A percentile compares a stretch with the other conserved stretches of the same genome.
phyloP scores from a whole-genome alignment of 2,113 vertebrate genomes.

The Noturus placidus region DNA sequence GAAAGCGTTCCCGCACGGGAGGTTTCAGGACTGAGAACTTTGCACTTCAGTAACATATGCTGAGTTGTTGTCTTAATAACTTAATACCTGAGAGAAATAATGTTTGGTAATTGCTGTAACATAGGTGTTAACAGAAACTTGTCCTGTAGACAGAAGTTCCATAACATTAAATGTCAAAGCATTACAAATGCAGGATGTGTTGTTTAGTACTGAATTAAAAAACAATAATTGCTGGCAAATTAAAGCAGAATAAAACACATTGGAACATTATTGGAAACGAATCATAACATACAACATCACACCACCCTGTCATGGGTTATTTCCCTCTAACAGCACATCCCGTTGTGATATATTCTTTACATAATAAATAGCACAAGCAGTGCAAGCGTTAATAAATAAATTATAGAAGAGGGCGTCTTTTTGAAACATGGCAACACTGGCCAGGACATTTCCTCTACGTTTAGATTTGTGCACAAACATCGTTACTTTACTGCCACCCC shows the following conservation, averaged over 20 bases:
- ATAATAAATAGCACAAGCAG: not conserved
- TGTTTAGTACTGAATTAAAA: not conserved
- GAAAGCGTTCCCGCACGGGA: too few relatives aligned
- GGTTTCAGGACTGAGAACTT: not conserved
- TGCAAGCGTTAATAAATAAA: not conserved
- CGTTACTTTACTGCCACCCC: conserved; percentile 29
- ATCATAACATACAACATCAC: not conserved
- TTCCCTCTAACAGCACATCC: not conserved
- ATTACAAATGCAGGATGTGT: too few relatives aligned
- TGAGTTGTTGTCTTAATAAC: not conserved
- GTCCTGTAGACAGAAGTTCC: not conserved
- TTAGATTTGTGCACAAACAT: not conserved
- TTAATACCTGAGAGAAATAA: not conserved
- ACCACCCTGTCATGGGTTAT: not conserved
- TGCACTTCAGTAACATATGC: not conserved
- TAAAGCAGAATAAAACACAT: not conserved
- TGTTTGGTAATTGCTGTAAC: not conserved
- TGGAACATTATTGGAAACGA: not conserved
- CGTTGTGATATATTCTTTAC: not conserved
- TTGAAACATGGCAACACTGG: conserved; percentile 19
- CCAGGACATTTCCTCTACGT: not conserved
- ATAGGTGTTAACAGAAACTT: not conserved
- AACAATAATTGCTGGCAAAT: not conserved
- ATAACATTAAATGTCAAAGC: too few relatives aligned
- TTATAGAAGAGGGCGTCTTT: not conserved